Conservation (phyloP, 1,140 invertebrate genomes). For the Diorhabda carinulata region DNA sequence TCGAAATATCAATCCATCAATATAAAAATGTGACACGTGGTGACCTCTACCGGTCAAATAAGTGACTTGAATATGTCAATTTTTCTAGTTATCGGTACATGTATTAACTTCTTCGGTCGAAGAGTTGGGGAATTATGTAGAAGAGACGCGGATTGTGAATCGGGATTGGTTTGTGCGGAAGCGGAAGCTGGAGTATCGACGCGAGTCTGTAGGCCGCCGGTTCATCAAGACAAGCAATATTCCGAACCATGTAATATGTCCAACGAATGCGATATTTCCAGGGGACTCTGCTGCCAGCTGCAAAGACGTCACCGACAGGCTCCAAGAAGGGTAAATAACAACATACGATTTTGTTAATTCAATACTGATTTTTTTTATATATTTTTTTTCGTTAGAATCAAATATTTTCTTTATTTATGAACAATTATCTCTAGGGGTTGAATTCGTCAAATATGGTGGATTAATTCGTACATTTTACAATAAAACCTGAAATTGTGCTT, state of each 20-base stretch:
- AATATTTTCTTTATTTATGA: too few species aligned
- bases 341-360: too few species aligned
- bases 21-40: too few species aligned
- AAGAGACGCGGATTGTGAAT: slow-evolving; percentile 69
- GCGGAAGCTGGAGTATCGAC: slow-evolving; percentile 49
- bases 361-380: too few species aligned
- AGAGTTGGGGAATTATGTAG: slow-evolving; percentile 71
- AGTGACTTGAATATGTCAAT: background rate
- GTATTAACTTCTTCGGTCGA: slow-evolving; percentile 67
- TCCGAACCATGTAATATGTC: slow-evolving; percentile 80
- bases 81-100: slow-evolving; percentile 59
- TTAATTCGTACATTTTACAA: too few species aligned
- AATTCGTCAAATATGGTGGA: too few species aligned
- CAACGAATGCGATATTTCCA: slow-evolving; percentile 78
- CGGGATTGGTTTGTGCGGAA: slow-evolving; percentile 66
- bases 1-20: too few species aligned
- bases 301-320: slow-evolving; percentile 80
- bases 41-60: background rate
- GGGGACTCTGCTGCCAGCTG: slow-evolving; percentile 83
- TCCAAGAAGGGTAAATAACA: slow-evolving; percentile 65
- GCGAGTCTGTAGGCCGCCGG: slow-evolving; percentile 73
- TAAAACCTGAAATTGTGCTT: too few species aligned
- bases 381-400: too few species aligned
- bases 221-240: slow-evolving; percentile 73
- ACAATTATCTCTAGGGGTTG: too few species aligned